Evolutionary conservation across 2,888 invertebrate genomes (phyloP).

Genomic region (Netelia virgata): DNA sequence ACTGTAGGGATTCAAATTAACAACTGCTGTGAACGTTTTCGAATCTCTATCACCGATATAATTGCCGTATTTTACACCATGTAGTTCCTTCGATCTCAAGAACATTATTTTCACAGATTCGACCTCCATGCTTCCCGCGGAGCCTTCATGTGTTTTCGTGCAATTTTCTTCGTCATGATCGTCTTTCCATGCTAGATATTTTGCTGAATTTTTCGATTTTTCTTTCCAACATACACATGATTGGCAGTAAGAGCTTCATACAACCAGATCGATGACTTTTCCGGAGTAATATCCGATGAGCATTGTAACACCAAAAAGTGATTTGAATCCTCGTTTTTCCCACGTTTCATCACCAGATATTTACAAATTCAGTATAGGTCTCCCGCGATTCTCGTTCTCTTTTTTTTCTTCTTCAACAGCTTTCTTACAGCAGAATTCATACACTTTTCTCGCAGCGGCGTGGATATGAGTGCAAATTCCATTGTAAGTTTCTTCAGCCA

Average conservation of each 20-base stretch:
- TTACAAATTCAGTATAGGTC: slow-evolving; percentile 35
- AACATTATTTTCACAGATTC: background rate
- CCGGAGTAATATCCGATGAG: no score
- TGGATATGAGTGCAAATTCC: no score
- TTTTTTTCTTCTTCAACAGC: slow-evolving; percentile 59
- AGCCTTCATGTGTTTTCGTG: background rate
- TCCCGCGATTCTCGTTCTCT: slow-evolving; percentile 54
- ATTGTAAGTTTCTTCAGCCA: no score
- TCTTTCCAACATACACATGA: slow-evolving; percentile 42
- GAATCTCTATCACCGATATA: slow-evolving; percentile 7
- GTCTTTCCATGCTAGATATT: background rate
- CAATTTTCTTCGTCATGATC: slow-evolving; percentile 8
- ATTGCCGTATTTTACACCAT: background rate
- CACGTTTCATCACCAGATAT: slow-evolving; percentile 40
- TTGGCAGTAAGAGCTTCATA: slow-evolving; percentile 52
- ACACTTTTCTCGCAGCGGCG: no score
- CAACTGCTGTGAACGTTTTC: background rate
- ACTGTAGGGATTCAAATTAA: slow-evolving; percentile 52
- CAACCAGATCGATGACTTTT: slow-evolving; percentile 61
- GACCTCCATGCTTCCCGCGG: background rate
- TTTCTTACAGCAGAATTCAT: slow-evolving; percentile 60
- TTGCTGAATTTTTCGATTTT: background rate
- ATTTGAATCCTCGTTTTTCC: no score
- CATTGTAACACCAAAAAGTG: no score
- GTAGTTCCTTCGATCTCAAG: background rate